These are phyloP conservation scores for Todus mexicanus DNA, from an alignment of 2,797 vertebrate genomes.

Conservation along the genomic window DNA sequence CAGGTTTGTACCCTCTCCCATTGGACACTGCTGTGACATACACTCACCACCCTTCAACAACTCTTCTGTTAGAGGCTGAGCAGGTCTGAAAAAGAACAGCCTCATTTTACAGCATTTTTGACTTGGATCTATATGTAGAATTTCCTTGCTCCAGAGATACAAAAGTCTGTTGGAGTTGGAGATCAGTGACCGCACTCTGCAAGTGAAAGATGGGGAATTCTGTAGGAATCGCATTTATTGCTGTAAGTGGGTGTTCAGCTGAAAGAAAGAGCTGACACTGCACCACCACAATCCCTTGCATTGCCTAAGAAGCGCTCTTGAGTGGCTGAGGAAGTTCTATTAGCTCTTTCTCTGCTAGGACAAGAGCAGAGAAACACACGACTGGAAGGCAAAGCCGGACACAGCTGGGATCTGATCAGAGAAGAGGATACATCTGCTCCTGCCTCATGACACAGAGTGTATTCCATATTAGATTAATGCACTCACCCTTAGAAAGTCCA, in stretches of 20 bases:
- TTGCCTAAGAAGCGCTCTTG: neutral
- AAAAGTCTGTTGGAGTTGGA: neutral
- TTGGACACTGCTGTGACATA: neutral
- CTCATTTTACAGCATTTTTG: neutral
- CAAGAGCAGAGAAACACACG: neutral
- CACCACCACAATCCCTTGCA: neutral
- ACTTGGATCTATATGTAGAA: neutral
- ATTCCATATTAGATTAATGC: neutral
- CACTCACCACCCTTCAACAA: neutral
- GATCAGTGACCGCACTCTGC: neutral
- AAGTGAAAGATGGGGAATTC: neutral
- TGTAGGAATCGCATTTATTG: neutral
- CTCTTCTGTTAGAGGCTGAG: neutral
- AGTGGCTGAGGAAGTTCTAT: neutral
- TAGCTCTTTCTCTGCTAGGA: neutral
- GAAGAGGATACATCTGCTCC: neutral
- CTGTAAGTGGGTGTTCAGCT: neutral
- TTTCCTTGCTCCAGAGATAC: neutral
- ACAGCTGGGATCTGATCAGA: neutral
- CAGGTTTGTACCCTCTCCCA: neutral
- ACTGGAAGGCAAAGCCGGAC: neutral
- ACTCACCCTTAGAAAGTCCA: neutral
- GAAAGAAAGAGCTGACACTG: neutral
- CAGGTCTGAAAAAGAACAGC: neutral
- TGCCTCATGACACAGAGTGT: neutral